Conservation (phyloP, 2,113 vertebrate species). For the Ranitomeya variabilis region DNA sequence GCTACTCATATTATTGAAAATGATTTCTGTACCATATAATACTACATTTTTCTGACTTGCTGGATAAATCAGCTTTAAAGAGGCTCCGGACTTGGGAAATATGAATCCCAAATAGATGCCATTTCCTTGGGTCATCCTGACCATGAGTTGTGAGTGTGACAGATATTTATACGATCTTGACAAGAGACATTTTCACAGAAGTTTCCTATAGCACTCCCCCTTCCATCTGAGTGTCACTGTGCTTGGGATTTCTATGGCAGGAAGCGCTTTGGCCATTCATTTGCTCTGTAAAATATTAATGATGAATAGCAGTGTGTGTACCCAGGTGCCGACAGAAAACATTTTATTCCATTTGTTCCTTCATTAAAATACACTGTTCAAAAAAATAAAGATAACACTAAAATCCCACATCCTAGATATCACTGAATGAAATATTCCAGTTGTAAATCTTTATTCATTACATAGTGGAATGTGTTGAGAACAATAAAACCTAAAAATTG, state of each 20-base stretch:
- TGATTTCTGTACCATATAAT: not conserved
- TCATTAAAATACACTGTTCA: not conserved
- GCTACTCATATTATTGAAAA: no score
- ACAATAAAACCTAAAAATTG: no score
- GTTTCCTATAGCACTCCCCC: constrained; percentile 1
- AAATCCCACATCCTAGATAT: no score
- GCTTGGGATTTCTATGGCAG: not conserved
- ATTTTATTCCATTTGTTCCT: not conserved
- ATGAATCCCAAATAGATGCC: not conserved
- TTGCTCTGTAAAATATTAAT: not conserved
- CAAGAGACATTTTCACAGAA: not conserved
- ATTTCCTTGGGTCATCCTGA: constrained; percentile 21
- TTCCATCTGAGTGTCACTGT: not conserved
- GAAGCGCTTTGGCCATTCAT: not conserved
- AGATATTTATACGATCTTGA: not conserved
- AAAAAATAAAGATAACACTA: no score
- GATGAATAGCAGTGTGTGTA: not conserved
- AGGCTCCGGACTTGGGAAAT: not conserved
- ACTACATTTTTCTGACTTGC: not conserved
- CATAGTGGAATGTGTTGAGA: no score
- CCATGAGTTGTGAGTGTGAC: not conserved
- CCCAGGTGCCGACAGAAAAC: not conserved
- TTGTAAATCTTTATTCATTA: no score
- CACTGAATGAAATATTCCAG: no score
- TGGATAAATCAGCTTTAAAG: not conserved